Percentiles rank a stretch among this genome's conserved stretches.
phyloP scores from a whole-genome alignment of 2,113 vertebrate species.

The Chlorodrepanis virens region DNA sequence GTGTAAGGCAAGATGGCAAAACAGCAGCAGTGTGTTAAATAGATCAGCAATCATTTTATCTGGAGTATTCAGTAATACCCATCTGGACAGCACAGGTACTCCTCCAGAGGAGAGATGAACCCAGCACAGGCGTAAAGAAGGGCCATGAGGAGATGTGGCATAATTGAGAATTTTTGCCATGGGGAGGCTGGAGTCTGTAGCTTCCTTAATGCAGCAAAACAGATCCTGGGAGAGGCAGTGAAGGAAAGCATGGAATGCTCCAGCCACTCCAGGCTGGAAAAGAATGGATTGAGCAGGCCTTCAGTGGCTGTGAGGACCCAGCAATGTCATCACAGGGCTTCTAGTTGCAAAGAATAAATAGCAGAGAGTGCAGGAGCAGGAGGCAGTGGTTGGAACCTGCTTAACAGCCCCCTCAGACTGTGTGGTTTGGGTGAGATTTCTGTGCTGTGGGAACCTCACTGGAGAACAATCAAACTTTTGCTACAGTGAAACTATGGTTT shows the following conservation, averaged over 20 bases:
- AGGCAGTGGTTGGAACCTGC: neutral
- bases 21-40: neutral
- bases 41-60: neutral
- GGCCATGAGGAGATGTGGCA: neutral
- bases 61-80: neutral
- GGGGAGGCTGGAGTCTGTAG: accelerated
- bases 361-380: neutral
- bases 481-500: neutral
- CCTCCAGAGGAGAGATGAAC: neutral
- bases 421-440: neutral
- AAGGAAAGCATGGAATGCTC: neutral
- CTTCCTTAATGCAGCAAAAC: neutral
- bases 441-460: neutral
- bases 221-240: neutral
- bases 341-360: accelerated
- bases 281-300: neutral
- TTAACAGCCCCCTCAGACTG: neutral
- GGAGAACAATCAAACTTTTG: accelerated
- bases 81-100: neutral
- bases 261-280: neutral
- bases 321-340: neutral
- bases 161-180: neutral
- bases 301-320: neutral
- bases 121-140: neutral
- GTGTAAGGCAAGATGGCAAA: neutral